Evolutionary conservation across 2,888 invertebrate species (phyloP).

Genomic region (Epistrophe grossulariae): DNA sequence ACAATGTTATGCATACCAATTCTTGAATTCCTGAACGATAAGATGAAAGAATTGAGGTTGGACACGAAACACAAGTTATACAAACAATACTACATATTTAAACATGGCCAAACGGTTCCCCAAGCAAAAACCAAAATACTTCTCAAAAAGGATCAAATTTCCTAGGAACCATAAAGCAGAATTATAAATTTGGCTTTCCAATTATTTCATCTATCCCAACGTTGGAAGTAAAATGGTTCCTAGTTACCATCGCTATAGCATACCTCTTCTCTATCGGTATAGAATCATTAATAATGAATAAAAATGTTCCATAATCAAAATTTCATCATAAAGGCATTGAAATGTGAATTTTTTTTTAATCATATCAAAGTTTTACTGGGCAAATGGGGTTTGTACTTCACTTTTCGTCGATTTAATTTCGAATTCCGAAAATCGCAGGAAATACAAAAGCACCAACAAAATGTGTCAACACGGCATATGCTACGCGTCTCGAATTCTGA

Average conservation of each 20-base stretch:
- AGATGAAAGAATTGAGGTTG: slow-evolving; percentile 2
- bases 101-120: slow-evolving; percentile 17
- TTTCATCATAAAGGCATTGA: slow-evolving; percentile 11
- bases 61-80: neutral
- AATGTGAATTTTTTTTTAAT: neutral
- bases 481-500: slow-evolving; percentile 13
- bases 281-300: slow-evolving; percentile 21
- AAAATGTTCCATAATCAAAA: slow-evolving; percentile 21
- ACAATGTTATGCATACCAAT: slow-evolving; percentile 39
- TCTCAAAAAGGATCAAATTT: slow-evolving; percentile 22
- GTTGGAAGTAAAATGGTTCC: neutral
- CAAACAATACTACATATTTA: slow-evolving; percentile 21
- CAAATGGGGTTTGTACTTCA: neutral
- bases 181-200: slow-evolving; percentile 35
- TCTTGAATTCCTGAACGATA: neutral
- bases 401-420: neutral
- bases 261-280: neutral
- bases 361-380: neutral
- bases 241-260: neutral
- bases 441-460: slow-evolving; percentile 5
- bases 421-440: neutral
- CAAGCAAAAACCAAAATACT: slow-evolving; percentile 2
- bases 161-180: slow-evolving; percentile 31
- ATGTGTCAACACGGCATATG: slow-evolving; percentile 18
- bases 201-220: slow-evolving; percentile 30